Evolutionary conservation across 2,797 vertebrate species (phyloP), one percentile per base, ranked within the genome.

Genomic region (Notoglanidium macrostoma): DNA sequence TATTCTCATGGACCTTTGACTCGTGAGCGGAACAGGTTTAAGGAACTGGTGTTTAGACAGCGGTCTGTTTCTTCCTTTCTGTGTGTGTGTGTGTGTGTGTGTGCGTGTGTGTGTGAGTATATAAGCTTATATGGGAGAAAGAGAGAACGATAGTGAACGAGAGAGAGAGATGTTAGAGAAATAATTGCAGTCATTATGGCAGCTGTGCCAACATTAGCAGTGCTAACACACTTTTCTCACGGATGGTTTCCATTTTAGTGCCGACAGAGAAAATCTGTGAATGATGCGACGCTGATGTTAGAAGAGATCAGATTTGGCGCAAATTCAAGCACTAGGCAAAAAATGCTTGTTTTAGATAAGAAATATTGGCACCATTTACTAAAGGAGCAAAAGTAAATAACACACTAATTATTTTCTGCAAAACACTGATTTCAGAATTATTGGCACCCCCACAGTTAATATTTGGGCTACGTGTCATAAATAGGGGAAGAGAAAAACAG

Each of bases 31-130:
- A 88, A 88, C 88, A 87, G 89, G 84, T 87, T 89, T 84, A 87
- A 90, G 88, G 65, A 90, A 84, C 70, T 80, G 70, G 87, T 92
- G 91, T 92, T 91, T 90, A 86, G 89, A 92, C 89, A 90, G 91
- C 86, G 51, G 77, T 59, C 86, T 87, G 55, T 86, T 88, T 90
- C 89, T 88, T 90, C 88, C 89, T 89, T 83, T 89, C 82, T 84
- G 68, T 29, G 85, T 55, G 68, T 80, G 76, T 59, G 68, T 46
- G 49, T 49, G 55, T 23, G 26, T 51, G 44, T 32, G 65, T 51
- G 76, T 78, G 76, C 19, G 14, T 32, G 51, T 12, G 81, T 29
- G 46, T 29, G 44, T 19, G n/a, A 59, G 54, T 10, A 10, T 55
- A 35, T 35, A 57, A 54, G 74, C 23, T 68, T 54, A 29, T 49